A percentile compares a stretch with the other conserved stretches of the same genome.
Conservation (phyloP, 2,113 vertebrate genomes). For the Megaleporinus macrocephalus region DNA sequence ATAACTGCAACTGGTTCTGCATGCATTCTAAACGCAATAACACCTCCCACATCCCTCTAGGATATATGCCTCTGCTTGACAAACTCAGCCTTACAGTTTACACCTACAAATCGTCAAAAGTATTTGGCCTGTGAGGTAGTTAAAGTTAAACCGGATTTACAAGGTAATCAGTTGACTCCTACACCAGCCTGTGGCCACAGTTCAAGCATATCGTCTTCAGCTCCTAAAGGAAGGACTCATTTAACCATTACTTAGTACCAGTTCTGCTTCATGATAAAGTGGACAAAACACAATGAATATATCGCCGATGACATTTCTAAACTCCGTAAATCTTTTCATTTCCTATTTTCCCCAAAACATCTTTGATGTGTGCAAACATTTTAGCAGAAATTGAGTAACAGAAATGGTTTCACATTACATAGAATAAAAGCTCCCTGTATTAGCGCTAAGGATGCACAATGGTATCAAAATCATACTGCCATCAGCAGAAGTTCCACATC, state of each 20-base stretch:
- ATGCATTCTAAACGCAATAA: not conserved
- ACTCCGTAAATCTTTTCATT: no score
- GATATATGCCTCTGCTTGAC: not conserved
- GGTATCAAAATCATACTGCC: no score
- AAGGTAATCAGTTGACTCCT: conserved; percentile 4
- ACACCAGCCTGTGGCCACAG: not conserved
- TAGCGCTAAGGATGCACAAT: no score
- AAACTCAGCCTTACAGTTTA: not conserved
- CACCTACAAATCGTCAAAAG: conserved; percentile 6
- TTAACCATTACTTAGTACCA: not conserved
- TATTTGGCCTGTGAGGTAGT: not conserved
- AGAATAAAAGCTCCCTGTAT: no score
- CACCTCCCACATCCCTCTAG: not conserved
- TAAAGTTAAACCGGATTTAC: conserved; percentile 38
- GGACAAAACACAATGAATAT: no score
- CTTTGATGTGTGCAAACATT: no score
- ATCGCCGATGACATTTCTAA: no score
- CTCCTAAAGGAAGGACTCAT: not conserved
- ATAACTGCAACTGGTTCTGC: not conserved
- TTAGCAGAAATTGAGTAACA: no score
- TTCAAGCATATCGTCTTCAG: not conserved
- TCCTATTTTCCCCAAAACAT: no score
- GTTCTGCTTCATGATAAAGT: no score
- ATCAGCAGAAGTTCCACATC: no score
- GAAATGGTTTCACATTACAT: not conserved